Evolutionary conservation across 2,888 invertebrate genomes (phyloP), one percentile per base, ranked within the genome.

Genomic region (Drosophila pullipes): DNA sequence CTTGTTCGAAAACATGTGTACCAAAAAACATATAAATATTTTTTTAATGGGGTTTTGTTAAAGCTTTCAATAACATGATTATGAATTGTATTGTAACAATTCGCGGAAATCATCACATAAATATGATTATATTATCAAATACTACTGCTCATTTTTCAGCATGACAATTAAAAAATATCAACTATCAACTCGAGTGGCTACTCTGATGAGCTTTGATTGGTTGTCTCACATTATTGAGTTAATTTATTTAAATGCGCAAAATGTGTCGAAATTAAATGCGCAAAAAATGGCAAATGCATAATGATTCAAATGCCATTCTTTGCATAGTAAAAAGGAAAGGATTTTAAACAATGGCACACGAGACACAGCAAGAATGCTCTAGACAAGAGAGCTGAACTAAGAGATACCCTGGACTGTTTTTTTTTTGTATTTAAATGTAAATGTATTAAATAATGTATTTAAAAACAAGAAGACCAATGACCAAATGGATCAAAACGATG

Each of bases 251-350:
- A 80, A 68, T 74, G 67, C 70, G 65, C 75, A 74, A 85, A 75
- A 82, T 76, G 69, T 85, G 52, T 74, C 69, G 69, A 66, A 79
- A 82, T 79, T 68, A 59, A 76, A 76, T 85, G 77, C 67, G 78
- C 83, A 71, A 82, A 78, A 72, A 66, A 62, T 28, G 52, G 52
- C 60, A 64, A 64, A 60, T 50, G 9, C n/a, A 72, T 72, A 60
- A 66, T 66, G 13, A 31, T 41, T 18, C 55, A 47, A 66, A 77
- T 77, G 52, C n/a, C 59, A 33, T 60, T 74, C 33, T 39, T 16
- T 6, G 44, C 30, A 11, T 53, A 30, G 37, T 54, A 33, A 44
- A 47, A 44, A 35, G 28, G 16, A 10, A 52, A 41, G 50, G 57
- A 60, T 57, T 58, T 30, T n/a, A 30, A 41, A 52, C 54, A 69